Base-by-base conservation (phyloP, 2,888 invertebrate genomes). In the Bembecia ichneumoniformis region DNA sequence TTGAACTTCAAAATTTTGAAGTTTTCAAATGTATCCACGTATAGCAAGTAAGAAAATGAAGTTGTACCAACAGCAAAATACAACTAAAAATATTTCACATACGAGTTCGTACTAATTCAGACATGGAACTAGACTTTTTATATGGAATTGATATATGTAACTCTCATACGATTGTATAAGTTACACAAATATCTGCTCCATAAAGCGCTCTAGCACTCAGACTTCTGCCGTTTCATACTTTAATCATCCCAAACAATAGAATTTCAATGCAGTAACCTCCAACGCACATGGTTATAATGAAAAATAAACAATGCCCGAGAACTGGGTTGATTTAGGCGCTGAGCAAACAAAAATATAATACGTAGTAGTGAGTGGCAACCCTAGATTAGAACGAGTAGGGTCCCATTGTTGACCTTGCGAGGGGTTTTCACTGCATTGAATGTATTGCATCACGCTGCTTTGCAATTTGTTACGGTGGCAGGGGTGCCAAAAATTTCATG, bases 321-420 rank as follows among this genome's bases (percentile, higher is more conserved):
- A 52, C 15, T 35, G 28, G 53, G 71, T 71, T 71, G 68, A 63
- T 72, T 71, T 72, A 71, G 74, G 74, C 59, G 56, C 60, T 59
- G 46, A 50, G 51, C 60, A 71, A 74, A 74, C 69, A 51, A 3
- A 44, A 72, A 40, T 40, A 40, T 40, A 40, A 40, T 67, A 54
- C 54, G 57, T 65, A 61, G 65, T 66, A 67, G 64, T 62, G 58
- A 62, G 62, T 62, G 63, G 60, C 59, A 59, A 46, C 45, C 48
- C 20, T 48, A 40, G 48, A 48, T 48, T 48, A 48, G 48, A 40
- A 15, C 15, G 40, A 15, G 16, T 14, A 40, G 15, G 16, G 17
- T 17, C 45, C 17, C 28, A 20, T 28, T 46, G 28, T 46, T 46
- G 46, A 46, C 46, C 46, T 46, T 46, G 46, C 28, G 10, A 17